Conservation (phyloP, 1,140 invertebrate species). For the Zelostemma sp. region DNA sequence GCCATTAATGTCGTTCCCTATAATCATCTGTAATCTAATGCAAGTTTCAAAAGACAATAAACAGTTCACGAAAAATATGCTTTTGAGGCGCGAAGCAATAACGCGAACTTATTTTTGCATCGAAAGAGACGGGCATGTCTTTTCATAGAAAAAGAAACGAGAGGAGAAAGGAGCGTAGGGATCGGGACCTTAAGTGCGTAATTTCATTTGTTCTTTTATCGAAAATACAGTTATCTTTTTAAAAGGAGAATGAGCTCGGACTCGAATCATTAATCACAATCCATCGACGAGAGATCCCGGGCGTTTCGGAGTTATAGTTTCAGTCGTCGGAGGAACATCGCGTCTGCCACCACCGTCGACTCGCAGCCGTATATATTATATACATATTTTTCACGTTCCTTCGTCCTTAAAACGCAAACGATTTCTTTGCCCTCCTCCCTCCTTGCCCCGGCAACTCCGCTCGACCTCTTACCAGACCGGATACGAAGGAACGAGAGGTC, state of each 20-base stretch:
- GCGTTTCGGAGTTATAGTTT: constrained; percentile 31
- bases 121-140: too few species aligned
- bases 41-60: too few species aligned
- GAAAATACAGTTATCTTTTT: constrained; percentile 38
- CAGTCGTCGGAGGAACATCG: constrained; percentile 22
- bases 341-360: constrained; percentile 10
- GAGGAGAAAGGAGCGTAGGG: constrained; percentile 5
- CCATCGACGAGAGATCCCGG: constrained; percentile 46
- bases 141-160: not conserved
- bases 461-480: constrained; percentile 23
- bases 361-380: constrained; percentile 12
- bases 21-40: too few species aligned
- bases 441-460: constrained; percentile 21
- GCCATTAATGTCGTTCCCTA: constrained; percentile 15
- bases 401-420: constrained; percentile 37
- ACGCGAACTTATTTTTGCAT: too few species aligned
- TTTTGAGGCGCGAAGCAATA: not conserved
- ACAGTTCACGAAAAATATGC: too few species aligned
- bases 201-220: constrained; percentile 36
- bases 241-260: constrained; percentile 30
- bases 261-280: constrained; percentile 55
- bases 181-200: constrained; percentile 21
- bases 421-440: constrained; percentile 33
- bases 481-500: constrained; percentile 23
- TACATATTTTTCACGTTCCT: constrained; percentile 27